These are phyloP conservation scores for Notarius quadriscutis DNA, from an alignment of 2,113 vertebrate genomes.

Conservation along the genomic window DNA sequence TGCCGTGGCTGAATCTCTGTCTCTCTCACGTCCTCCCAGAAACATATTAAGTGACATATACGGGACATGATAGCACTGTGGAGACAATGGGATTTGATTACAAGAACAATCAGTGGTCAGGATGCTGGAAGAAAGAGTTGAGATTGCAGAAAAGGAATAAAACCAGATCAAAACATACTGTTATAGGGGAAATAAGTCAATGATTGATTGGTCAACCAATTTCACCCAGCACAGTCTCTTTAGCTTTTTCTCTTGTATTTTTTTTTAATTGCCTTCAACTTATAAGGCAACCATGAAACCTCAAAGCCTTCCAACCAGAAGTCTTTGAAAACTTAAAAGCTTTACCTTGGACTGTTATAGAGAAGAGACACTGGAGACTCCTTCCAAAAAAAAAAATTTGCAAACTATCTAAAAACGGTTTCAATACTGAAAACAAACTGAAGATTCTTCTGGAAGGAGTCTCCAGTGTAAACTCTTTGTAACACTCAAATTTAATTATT, in stretches of 20 bases:
- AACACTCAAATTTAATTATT: not conserved
- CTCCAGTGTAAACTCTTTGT: not conserved
- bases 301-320: not conserved
- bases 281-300: not conserved
- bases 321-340: not conserved
- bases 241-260: not conserved
- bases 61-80: constrained; percentile 74
- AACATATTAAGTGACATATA: constrained; percentile 80
- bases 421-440: not conserved
- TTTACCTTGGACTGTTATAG: not conserved
- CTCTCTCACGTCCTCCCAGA: constrained; percentile 72
- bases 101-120: not conserved
- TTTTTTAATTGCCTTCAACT: not conserved
- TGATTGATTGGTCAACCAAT: not conserved
- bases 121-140: not conserved
- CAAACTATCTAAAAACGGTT: not conserved
- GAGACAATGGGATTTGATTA: constrained; percentile 26
- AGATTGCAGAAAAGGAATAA: not conserved
- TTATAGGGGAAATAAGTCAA: not conserved
- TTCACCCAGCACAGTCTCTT: not conserved
- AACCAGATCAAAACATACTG: not conserved
- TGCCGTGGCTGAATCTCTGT: constrained; percentile 79
- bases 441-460: not conserved
- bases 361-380: not conserved
- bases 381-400: not conserved